Evolutionary conservation across 2,888 invertebrate species (phyloP).

Genomic region (Caenorhabditis panamensis): DNA sequence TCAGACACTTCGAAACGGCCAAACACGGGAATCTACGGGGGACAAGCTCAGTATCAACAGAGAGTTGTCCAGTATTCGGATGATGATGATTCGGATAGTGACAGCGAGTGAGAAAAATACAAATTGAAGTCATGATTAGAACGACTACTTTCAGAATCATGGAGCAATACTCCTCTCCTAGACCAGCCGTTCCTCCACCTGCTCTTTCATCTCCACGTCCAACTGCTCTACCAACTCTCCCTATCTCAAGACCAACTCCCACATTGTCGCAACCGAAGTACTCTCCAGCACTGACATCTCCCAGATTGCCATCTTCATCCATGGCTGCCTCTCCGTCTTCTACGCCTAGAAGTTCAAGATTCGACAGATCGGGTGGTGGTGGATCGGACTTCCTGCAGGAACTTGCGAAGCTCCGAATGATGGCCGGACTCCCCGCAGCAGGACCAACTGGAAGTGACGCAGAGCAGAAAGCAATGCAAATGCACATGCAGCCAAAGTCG

Average conservation of each 20-base stretch:
- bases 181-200: not conserved
- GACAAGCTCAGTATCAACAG: slow-evolving; percentile 44
- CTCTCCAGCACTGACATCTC: slow-evolving; percentile 18
- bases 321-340: slow-evolving; percentile 5
- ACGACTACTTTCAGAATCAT: slow-evolving; percentile 31
- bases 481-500: slow-evolving; percentile 67
- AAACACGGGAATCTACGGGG: slow-evolving; percentile 33
- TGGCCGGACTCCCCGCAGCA: slow-evolving; percentile 63
- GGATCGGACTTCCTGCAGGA: slow-evolving; percentile 64
- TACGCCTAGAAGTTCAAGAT: slow-evolving; percentile 47
- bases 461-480: slow-evolving; percentile 41
- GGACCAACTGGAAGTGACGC: slow-evolving; percentile 47
- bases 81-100: slow-evolving; percentile 64
- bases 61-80: slow-evolving; percentile 65
- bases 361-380: slow-evolving; percentile 46
- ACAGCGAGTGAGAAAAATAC: slow-evolving; percentile 53
- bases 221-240: slow-evolving; percentile 42
- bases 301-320: slow-evolving; percentile 46
- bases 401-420: slow-evolving; percentile 61
- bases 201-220: slow-evolving; percentile 49
- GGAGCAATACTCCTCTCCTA: slow-evolving; percentile 25
- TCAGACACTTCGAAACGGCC: slow-evolving; percentile 61
- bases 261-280: slow-evolving; percentile 2
- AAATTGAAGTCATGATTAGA: too few relatives aligned
- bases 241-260: slow-evolving; percentile 11